Base-by-base conservation (phyloP, 2,797 vertebrate species). In the Phalloptychus januarius region DNA sequence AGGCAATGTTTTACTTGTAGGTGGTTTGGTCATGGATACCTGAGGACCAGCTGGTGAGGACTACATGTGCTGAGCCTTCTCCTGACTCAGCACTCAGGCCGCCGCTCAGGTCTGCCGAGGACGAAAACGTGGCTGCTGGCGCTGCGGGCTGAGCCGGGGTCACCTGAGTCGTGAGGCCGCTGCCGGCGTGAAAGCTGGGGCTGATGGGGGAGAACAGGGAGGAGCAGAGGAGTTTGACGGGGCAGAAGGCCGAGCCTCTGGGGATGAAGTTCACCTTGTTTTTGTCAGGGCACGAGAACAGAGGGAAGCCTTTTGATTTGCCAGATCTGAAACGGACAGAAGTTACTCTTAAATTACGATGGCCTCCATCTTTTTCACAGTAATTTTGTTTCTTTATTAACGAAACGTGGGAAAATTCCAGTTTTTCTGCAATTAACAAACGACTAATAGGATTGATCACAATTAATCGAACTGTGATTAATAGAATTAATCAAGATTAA, bases 221-320 rank as follows among this genome's bases (percentile, higher is more conserved):
- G 56, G 97, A 96, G 81, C 97, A 97, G 79, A 97, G 95, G 77
- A 98, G 96, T 92, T 97, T 98, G 79, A 99, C 98, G 45, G 98
- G 98, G 95, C 97, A 99, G 96, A 99, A 99, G 93, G 98, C 98
- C 11, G 98, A 98, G 93, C 98, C 97, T 1, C 96, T 96, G 71
- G 98, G 97, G 93, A 97, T 97, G 95, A 99, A 99, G 96, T 99
- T 99, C 95, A 99, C 97, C 94, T 98, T 99, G 96, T 99, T 99
- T 96, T 98, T 98, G 96, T 99, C 97, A 72, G 98, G 98, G 88
- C 98, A 99, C 80, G 98, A 99, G 96, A 99, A 97, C 91, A 97
- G 96, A 88, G 97, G 97, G 94, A 97, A 95, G 92, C 97, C 96
- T 95, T 96, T 93, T 87, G 97, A 97, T 93, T 96, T 96, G 83